Evolutionary conservation across 2,888 invertebrate genomes (phyloP), one percentile per base, ranked within the genome.

Genomic region (Mesochorus sp.): DNA sequence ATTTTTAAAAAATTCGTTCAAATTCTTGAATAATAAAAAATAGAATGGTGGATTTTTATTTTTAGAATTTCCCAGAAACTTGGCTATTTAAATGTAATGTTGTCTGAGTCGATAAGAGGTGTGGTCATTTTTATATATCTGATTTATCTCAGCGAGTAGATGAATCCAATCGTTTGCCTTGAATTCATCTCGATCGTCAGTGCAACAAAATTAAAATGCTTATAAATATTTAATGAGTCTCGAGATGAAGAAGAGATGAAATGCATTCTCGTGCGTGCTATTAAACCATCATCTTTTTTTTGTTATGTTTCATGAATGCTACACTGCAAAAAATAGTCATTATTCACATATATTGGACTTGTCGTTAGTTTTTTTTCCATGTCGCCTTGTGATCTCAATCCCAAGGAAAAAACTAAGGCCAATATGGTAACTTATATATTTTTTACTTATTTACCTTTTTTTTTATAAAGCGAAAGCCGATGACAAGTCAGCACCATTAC

Each of bases 401-500:
- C 19, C n/a, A 37, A 51, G 10, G 12, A n/a, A 12, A 51, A 8
- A 39, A 61, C 21, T 12, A 34, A 12, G 62, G 21, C 21, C n/a
- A 6, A 47, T n/a, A 8, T 12, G 24, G 37, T 2, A 2, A 37
- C 12, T 37, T 26, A 1, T 19, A 26, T 55, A 34, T 55, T n/a
- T 28, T 24, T 24, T 24, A 39, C 1, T 31, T 34, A 8, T 49
- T 42, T 61, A 5, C 14, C 21, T 19, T 26, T 39, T 64, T 31
- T 4, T 47, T 61, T 53, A 14, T 39, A 75, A 68, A 80, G 80
- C 61, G 79, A 82, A 72, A 49, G 76, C 71, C 57, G 66, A 80
- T 49, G 66, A 76, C 59, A 76, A 80, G 42, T 26, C 74, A 6
- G 55, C 47, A 39, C 67, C 76, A 8, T 28, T 75, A 26, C 64